These are phyloP conservation scores for Mastacembelus armatus DNA, from an alignment of 2,797 vertebrate genomes.

Conservation along the genomic window DNA sequence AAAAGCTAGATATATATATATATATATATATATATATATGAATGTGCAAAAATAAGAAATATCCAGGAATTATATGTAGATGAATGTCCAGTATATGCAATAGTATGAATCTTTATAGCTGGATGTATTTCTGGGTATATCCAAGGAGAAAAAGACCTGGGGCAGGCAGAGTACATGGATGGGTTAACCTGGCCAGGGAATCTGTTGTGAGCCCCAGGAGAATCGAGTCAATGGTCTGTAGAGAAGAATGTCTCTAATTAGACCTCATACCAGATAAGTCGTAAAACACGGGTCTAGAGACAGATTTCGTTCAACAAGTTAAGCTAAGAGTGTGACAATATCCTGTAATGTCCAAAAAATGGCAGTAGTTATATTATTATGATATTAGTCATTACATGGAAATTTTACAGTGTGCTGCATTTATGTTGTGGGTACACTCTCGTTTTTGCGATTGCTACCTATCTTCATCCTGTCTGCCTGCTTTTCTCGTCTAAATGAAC, in stretches of 20 bases:
- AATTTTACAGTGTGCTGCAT: neutral
- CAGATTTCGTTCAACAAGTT: neutral
- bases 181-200: neutral
- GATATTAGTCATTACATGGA: too few relatives aligned
- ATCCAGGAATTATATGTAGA: too few relatives aligned
- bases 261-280: neutral
- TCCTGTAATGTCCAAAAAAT: neutral
- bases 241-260: neutral
- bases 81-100: too few relatives aligned
- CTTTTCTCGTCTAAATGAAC: slow-evolving; percentile 25
- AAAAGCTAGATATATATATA: too few relatives aligned
- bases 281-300: neutral
- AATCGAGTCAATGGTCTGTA: neutral
- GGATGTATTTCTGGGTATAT: neutral
- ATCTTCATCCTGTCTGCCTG: slow-evolving; percentile 9
- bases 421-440: slow-evolving; percentile 7
- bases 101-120: too few relatives aligned
- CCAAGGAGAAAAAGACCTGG: neutral
- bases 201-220: neutral
- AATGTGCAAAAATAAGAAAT: too few relatives aligned
- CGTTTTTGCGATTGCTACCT: neutral
- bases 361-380: neutral
- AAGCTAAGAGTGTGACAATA: neutral
- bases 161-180: neutral
- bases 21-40: too few relatives aligned